Evolutionary conservation across 2,113 vertebrate species (phyloP), one percentile per base, ranked within the genome.

Genomic region (Clarias magur): DNA sequence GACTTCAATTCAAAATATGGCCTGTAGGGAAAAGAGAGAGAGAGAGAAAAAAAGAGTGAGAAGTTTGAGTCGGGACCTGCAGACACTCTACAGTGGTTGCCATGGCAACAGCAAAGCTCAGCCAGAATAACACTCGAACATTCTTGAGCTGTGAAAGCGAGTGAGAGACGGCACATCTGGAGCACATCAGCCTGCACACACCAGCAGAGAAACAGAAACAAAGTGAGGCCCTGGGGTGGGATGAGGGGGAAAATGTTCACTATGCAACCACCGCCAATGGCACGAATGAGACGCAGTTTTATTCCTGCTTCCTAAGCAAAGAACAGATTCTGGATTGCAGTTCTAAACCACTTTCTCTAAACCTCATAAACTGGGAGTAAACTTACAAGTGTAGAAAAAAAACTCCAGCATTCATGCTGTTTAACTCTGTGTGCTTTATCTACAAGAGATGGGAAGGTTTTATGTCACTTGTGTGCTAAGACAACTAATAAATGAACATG

Each of bases 1-100:
- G 96, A 96, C 94, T 99, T 99, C 86, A 99, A 94, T 92, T 99
- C 98, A 95, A 99, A 99, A 92, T 99, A 99, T 72, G 98, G 98
- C 92, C 98, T 99, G 92, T 83, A 93, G 91, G 83, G 89, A 89
- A 89, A 92, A 89, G 89, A 87, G 79, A 93, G 91, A 83, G 90
- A 90, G 91, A 93, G 90, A 90, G 85, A 91, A 85, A 34, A n/a
- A 25, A n/a, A 42, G 88, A 87, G 85, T 90, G 67, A 88, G 57
- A 16, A 25, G 42, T 34, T 13, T 80, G 38, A 88, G 63, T 84
- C 19, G 42, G 59, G 54, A 63, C 62, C 82, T 70, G 23, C 48
- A 80, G n/a, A 63, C 23, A 13, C 10, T 59, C 34, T 81, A 62
- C 62, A 63, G 68, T 11, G 72, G 79, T 84, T 79, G 80, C 90